Conservation (phyloP, 2,797 vertebrate species). For the Lepus townsendii region DNA sequence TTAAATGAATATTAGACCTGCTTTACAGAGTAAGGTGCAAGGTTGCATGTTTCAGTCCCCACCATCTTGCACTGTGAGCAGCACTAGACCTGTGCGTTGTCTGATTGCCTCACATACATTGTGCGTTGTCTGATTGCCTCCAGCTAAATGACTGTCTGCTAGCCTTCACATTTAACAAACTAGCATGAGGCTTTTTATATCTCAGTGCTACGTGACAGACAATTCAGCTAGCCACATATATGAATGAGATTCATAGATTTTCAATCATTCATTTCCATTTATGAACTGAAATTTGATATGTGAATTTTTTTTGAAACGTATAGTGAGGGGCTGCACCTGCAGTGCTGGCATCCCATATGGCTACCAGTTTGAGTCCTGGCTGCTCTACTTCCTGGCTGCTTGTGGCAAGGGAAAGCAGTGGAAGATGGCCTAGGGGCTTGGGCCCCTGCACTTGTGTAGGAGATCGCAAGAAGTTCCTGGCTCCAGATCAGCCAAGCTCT, state of each 20-base stretch:
- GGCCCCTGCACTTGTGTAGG: too few species aligned
- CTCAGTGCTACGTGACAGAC: constrained; percentile 87
- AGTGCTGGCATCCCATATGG: constrained; percentile 71
- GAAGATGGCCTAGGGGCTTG: too few species aligned
- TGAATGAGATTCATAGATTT: constrained; percentile 85
- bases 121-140: constrained; percentile 82
- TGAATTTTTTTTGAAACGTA: constrained; percentile 88
- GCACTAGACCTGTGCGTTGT: constrained; percentile 81
- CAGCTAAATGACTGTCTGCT: constrained; percentile 84
- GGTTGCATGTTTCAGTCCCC: constrained; percentile 84
- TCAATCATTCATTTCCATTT: constrained; percentile 89
- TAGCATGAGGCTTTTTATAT: constrained; percentile 88
- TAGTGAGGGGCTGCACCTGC: constrained; percentile 89
- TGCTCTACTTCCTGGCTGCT: too few species aligned
- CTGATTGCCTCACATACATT: constrained; percentile 84
- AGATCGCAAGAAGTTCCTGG: too few species aligned
- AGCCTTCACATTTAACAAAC: constrained; percentile 87
- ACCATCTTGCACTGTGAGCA: constrained; percentile 73
- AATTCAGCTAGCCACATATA: constrained; percentile 87
- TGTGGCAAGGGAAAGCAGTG: too few species aligned
- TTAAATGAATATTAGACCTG: constrained; percentile 56
- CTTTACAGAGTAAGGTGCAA: constrained; percentile 69
- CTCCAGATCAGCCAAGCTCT: too few species aligned
- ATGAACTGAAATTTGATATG: constrained; percentile 87
- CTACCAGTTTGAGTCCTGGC: too few species aligned